phyloP scores from a whole-genome alignment of 2,888 invertebrate species.

The Eilema griseolum region DNA sequence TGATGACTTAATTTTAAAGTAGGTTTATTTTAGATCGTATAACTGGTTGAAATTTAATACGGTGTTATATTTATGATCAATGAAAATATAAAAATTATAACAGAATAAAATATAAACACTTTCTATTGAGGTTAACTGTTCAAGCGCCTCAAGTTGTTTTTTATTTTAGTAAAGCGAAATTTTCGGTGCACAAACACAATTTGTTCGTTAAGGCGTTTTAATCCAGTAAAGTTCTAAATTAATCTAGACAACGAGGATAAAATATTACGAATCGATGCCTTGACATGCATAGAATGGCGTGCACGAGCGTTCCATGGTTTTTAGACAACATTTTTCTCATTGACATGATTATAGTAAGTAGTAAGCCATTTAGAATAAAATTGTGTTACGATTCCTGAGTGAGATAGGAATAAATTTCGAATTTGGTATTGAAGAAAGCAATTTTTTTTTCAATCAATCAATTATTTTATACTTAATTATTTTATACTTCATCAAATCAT shows the following conservation, averaged over 20 bases:
- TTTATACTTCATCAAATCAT: no score
- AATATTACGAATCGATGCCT: background rate
- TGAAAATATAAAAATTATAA: background rate
- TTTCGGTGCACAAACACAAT: background rate
- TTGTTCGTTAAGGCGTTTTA: background rate
- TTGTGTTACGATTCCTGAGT: no score
- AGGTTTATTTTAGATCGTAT: background rate
- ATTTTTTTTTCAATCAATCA: no score
- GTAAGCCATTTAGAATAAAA: no score
- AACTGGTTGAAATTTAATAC: constrained; percentile 6
- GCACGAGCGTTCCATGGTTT: background rate
- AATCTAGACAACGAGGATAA: background rate
- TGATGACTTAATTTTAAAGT: background rate
- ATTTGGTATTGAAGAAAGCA: no score
- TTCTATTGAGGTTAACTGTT: background rate
- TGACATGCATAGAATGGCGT: background rate
- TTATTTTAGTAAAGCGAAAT: background rate
- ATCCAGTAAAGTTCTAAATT: background rate
- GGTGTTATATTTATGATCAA: background rate
- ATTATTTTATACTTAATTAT: no score
- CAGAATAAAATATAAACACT: background rate
- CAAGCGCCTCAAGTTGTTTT: background rate
- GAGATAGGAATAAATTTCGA: no score
- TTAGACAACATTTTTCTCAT: background rate
- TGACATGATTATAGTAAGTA: background rate